Conservation (phyloP, 1,140 invertebrate genomes). For the Limonius californicus region DNA sequence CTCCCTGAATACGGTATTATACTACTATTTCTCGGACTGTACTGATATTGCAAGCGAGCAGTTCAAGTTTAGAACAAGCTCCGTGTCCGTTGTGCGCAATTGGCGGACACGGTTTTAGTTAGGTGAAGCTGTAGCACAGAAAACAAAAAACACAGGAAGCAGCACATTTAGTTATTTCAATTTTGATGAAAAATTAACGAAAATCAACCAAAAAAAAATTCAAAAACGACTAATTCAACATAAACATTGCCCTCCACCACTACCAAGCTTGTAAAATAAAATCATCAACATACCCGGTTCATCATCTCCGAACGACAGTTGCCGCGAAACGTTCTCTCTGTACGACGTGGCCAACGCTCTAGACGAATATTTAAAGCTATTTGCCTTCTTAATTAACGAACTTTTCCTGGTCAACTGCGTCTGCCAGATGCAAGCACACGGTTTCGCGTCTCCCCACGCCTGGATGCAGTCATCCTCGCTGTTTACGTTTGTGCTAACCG, state of each 20-base stretch:
- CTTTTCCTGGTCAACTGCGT: conserved; percentile 38
- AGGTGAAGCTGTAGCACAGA: no score
- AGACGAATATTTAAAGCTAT: conserved; percentile 18
- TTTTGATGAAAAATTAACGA: neutral
- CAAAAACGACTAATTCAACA: no score
- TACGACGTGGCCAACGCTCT: conserved; percentile 3
- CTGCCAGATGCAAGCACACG: conserved; percentile 49
- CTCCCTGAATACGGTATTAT: no score
- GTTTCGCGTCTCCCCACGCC: conserved; percentile 50
- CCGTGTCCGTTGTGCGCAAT: no score
- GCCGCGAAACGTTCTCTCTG: conserved; percentile 23
- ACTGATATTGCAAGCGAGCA: no score
- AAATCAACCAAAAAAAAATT: no score
- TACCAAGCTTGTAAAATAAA: neutral
- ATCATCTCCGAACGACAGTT: conserved; percentile 33
- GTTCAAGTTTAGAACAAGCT: no score
- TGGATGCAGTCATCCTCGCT: conserved; percentile 52
- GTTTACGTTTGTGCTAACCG: neutral
- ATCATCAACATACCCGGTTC: conserved; percentile 16
- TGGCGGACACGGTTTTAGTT: no score
- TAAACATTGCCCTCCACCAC: neutral
- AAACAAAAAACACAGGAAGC: no score
- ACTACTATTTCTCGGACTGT: no score
- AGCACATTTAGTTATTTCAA: no score
- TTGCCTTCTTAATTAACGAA: conserved; percentile 19